A percentile compares a stretch with the other conserved stretches of the same genome.
Evolutionary conservation across 2,888 invertebrate species (phyloP).

Genomic region (Hyposoter dolosus): DNA sequence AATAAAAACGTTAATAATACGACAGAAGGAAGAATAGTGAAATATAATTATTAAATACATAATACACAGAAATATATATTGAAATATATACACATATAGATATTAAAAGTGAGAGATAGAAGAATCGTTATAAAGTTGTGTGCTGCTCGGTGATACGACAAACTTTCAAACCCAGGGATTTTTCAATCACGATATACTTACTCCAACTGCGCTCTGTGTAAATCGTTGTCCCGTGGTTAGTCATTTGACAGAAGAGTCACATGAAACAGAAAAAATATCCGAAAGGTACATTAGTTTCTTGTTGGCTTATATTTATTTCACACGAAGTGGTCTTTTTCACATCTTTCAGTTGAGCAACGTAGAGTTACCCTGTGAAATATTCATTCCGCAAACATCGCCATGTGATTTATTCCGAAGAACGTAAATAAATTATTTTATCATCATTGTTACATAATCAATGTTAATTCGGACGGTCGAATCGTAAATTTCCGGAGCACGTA

Average conservation of each 20-base stretch:
- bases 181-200: constrained; percentile 79
- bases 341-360: constrained; percentile 21
- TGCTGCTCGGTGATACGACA: constrained; percentile 59
- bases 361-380: constrained; percentile 38
- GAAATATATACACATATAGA: constrained; percentile 27
- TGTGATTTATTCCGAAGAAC: neutral
- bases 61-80: constrained; percentile 40
- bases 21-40: constrained; percentile 33
- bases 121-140: constrained; percentile 59
- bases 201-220: constrained; percentile 84
- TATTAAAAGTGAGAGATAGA: constrained; percentile 12
- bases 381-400: neutral
- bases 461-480: neutral
- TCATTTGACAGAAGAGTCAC: constrained; percentile 71
- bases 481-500: no score
- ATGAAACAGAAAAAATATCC: constrained; percentile 79
- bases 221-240: constrained; percentile 66
- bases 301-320: constrained; percentile 41
- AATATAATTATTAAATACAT: neutral
- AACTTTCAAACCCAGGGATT: constrained; percentile 57
- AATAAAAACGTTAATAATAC: constrained; percentile 25
- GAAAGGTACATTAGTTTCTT: constrained; percentile 60
- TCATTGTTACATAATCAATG: neutral
- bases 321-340: constrained; percentile 48
- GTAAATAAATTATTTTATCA: neutral